Evolutionary conservation across 1,140 invertebrate species (phyloP).

Genomic region (Arion vulgaris): DNA sequence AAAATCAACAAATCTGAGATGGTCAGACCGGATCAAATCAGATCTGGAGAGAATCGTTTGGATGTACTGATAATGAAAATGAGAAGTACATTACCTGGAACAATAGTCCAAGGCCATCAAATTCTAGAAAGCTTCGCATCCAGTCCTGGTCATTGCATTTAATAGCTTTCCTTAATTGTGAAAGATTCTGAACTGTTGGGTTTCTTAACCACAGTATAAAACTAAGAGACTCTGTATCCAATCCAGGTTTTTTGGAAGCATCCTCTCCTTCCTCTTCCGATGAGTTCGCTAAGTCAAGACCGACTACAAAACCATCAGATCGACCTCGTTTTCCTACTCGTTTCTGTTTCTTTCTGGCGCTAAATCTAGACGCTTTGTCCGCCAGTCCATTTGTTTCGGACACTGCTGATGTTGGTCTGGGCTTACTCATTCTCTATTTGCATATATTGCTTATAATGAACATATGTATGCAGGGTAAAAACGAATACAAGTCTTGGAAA

Average conservation of each 20-base stretch:
- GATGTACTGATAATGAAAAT: neutral
- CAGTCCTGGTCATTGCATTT: conserved; percentile 71
- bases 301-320: conserved; percentile 66
- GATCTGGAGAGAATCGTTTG: too few relatives aligned
- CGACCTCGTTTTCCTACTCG: conserved; percentile 58
- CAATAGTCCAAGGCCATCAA: conserved; percentile 72
- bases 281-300: conserved; percentile 55
- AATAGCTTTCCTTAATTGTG: conserved; percentile 60
- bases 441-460: too few relatives aligned
- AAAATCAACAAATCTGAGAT: too few relatives aligned
- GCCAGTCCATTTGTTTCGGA: neutral
- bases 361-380: conserved; percentile 24
- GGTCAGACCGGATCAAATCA: too few relatives aligned
- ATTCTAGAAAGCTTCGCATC: conserved; percentile 75
- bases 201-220: conserved; percentile 65
- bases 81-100: conserved; percentile 54
- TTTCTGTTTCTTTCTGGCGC: conserved; percentile 54
- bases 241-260: conserved; percentile 39
- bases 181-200: conserved; percentile 62
- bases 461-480: too few relatives aligned
- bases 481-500: too few relatives aligned
- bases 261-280: conserved; percentile 24
- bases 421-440: neutral
- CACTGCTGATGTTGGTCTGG: neutral
- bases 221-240: conserved; percentile 54